phyloP scores from a whole-genome alignment of 2,113 vertebrate genomes.

The Laticauda laticaudata region DNA sequence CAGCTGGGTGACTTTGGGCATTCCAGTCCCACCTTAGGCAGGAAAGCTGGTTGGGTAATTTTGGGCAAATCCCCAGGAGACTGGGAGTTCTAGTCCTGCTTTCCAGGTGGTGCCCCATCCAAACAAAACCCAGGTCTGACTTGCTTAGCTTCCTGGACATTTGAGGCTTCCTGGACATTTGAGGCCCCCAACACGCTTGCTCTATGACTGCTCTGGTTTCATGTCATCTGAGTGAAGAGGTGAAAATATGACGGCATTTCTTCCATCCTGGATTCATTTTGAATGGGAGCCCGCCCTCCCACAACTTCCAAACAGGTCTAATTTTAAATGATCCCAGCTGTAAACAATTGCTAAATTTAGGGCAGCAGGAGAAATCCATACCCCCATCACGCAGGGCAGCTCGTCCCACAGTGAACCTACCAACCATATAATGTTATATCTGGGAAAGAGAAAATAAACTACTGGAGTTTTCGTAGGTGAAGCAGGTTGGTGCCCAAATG shows the following conservation, averaged over 20 bases:
- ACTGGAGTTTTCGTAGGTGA: not conserved
- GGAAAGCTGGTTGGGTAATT: no score
- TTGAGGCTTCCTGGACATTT: not conserved
- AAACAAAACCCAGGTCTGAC: not conserved
- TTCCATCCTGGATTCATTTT: not conserved
- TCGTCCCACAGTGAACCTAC: not conserved
- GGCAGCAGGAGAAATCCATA: not conserved
- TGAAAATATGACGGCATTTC: not conserved
- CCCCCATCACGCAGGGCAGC: not conserved
- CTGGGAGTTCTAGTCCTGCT: not conserved
- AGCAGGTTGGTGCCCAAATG: not conserved
- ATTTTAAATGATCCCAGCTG: not conserved
- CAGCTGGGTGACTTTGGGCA: no score
- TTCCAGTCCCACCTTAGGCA: no score
- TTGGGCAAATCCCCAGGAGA: no score
- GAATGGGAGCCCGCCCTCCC: not conserved
- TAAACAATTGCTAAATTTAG: constrained; percentile 34
- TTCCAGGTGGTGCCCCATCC: not conserved
- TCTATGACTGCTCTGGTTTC: not conserved
- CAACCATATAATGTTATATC: not conserved
- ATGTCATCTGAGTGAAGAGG: no score
- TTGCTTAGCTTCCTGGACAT: not conserved
- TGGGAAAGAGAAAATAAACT: not conserved
- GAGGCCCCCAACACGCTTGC: not conserved
- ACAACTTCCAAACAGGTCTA: not conserved